These are phyloP conservation scores for Felis chaus DNA, from an alignment of 2,113 vertebrate species.

Conservation along the genomic window DNA sequence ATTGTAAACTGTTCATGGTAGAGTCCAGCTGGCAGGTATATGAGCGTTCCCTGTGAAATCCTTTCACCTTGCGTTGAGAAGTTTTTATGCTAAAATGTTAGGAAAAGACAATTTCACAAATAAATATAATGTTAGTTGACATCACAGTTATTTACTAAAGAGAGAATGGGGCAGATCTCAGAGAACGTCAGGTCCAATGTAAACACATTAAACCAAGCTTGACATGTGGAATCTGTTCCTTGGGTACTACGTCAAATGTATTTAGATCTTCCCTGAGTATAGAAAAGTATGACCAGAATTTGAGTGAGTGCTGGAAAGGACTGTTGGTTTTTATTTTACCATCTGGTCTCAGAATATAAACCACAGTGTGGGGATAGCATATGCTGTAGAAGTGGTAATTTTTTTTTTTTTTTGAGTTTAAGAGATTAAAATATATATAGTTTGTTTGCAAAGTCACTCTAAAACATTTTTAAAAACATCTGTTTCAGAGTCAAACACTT, in stretches of 20 bases:
- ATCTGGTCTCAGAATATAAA: conserved; percentile 66
- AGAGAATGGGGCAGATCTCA: neutral
- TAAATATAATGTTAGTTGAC: neutral
- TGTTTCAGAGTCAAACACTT: neutral
- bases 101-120: neutral
- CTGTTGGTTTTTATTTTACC: conserved; percentile 41
- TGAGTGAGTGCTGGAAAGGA: neutral
- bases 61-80: conserved; percentile 19
- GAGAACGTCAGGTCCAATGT: neutral
- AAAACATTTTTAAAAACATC: conserved; percentile 10
- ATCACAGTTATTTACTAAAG: neutral
- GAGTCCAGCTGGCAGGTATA: neutral
- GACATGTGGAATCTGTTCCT: neutral
- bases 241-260: neutral
- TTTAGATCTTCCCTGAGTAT: neutral
- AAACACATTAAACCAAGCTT: neutral
- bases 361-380: conserved; percentile 19
- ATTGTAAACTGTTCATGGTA: neutral
- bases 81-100: conserved; percentile 2
- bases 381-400: conserved; percentile 15
- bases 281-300: conserved; percentile 29
- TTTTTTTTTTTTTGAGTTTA: conserved; percentile 51
- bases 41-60: neutral
- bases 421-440: conserved; percentile 48
- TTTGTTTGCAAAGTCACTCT: conserved; percentile 47